Percentiles rank a stretch among this genome's conserved stretches.
These are phyloP conservation scores for Octodonta nipae DNA, from an alignment of 2,888 invertebrate genomes.

Conservation along the genomic window DNA sequence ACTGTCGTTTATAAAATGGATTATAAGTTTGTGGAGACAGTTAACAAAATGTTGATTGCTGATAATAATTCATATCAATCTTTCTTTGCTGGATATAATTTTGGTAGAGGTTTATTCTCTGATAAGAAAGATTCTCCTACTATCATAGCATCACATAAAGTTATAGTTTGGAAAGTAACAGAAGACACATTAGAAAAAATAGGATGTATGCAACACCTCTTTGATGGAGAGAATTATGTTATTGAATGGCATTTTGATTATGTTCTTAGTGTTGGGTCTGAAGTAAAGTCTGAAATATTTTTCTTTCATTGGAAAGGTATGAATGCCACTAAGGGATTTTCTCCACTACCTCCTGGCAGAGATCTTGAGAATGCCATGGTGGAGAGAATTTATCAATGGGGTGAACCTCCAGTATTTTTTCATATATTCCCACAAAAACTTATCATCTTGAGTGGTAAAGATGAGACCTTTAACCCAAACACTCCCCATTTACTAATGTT, in stretches of 20 bases:
- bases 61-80: no score
- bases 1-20: no score
- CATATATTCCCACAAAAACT: constrained; percentile 15
- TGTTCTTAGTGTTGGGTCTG: constrained; percentile 7
- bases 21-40: no score
- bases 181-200: no score
- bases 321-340: constrained; percentile 18
- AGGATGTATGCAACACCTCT: no score
- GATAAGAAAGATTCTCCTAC: no score
- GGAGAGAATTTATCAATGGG: constrained; percentile 21
- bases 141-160: no score
- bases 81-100: no score
- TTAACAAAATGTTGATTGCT: no score
- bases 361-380: constrained; percentile 18
- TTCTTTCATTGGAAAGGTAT: constrained; percentile 22
- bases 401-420: constrained; percentile 21
- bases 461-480: constrained; percentile 10
- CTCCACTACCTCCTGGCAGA: constrained; percentile 19
- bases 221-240: no score
- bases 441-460: constrained; percentile 13
- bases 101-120: no score
- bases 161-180: no score
- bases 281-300: constrained; percentile 9
- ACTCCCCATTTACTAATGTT: constrained; percentile 16
- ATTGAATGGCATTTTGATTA: constrained; percentile 15